Percentiles rank a stretch among this genome's conserved stretches.
Conservation (phyloP, 1,140 invertebrate species). For the Mizuhopecten yessoensis region DNA sequence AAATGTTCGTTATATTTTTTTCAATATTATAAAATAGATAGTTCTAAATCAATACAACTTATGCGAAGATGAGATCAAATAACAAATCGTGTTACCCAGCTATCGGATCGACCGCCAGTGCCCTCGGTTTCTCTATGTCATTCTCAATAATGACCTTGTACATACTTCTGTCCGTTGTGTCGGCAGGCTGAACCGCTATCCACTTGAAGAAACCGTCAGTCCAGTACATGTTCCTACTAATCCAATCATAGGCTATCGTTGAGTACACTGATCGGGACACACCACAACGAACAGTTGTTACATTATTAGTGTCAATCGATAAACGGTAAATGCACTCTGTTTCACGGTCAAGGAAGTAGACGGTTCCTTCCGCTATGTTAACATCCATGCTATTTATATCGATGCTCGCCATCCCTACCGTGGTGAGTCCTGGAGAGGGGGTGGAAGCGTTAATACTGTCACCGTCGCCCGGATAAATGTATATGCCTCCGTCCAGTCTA, state of each 20-base stretch:
- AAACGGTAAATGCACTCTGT: neutral
- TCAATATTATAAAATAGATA: neutral
- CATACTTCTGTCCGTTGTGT: conserved; percentile 40
- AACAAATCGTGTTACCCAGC: conserved; percentile 64
- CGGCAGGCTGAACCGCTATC: conserved; percentile 69
- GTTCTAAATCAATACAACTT: neutral
- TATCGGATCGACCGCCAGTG: conserved; percentile 68
- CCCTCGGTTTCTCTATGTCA: conserved; percentile 65
- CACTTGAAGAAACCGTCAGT: conserved; percentile 89
- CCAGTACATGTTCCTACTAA: conserved; percentile 97
- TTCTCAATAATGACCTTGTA: conserved; percentile 69
- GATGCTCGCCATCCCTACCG: neutral
- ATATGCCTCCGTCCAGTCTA: too few species aligned
- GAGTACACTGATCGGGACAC: conserved; percentile 33
- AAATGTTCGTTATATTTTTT: conserved; percentile 30
- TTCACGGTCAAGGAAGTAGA: neutral
- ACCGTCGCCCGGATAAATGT: too few species aligned
- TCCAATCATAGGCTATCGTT: conserved; percentile 93
- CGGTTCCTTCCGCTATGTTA: neutral
- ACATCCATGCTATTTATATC: neutral
- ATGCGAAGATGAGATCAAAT: neutral
- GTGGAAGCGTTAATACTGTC: too few species aligned
- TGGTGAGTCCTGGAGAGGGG: neutral
- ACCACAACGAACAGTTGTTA: neutral
- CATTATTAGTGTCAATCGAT: neutral